Conservation (phyloP, 2,888 invertebrate genomes). For the Zaprionus obscuricornis region DNA sequence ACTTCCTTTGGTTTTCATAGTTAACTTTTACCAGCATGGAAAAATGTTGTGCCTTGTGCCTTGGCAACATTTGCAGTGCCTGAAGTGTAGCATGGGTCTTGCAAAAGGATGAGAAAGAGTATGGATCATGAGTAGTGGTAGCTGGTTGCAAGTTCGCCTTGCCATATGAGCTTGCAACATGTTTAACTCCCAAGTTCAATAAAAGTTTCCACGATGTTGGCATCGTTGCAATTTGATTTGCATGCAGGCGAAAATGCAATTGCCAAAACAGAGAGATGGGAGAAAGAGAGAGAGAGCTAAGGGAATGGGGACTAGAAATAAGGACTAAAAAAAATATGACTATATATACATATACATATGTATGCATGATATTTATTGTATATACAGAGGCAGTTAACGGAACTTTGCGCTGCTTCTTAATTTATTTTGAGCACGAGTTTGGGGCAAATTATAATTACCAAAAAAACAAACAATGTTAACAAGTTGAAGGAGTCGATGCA, state of each 20-base stretch:
- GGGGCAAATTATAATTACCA: slow-evolving; percentile 73
- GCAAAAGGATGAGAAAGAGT: background rate
- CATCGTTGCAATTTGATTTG: slow-evolving; percentile 72
- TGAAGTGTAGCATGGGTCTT: slow-evolving; percentile 13
- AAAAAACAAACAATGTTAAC: slow-evolving; percentile 39
- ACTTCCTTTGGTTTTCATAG: slow-evolving; percentile 82
- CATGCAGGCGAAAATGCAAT: slow-evolving; percentile 73
- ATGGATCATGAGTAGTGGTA: background rate
- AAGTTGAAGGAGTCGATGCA: too few species aligned
- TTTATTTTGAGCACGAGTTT: slow-evolving; percentile 75
- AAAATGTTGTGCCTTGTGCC: slow-evolving; percentile 77
- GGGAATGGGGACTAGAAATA: too few species aligned
- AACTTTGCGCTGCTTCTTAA: slow-evolving; percentile 76
- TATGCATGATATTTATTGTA: too few species aligned
- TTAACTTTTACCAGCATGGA: slow-evolving; percentile 81
- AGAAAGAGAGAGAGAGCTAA: too few species aligned
- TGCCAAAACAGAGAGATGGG: slow-evolving; percentile 51
- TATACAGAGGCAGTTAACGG: slow-evolving; percentile 31
- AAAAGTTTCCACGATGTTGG: slow-evolving; percentile 68
- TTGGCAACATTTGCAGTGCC: slow-evolving; percentile 57
- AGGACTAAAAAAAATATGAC: too few species aligned
- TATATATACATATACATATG: too few species aligned
- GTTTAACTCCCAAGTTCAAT: slow-evolving; percentile 74
- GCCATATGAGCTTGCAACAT: slow-evolving; percentile 42
- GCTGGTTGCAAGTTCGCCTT: background rate